Base-by-base conservation (phyloP, 2,888 invertebrate genomes). In the Cerastoderma edule region DNA sequence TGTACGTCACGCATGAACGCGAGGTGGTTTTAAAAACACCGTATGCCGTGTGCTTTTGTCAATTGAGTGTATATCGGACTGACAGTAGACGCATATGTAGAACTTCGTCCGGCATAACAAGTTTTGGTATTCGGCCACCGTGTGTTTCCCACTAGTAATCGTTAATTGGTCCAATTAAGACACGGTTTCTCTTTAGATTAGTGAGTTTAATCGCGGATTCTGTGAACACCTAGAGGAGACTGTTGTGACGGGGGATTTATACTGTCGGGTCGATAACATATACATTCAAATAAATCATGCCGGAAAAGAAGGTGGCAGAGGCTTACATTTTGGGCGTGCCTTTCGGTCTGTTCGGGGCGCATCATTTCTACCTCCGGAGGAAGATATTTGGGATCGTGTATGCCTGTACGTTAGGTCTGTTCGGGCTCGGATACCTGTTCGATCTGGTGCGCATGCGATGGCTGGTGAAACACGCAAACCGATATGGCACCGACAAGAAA, bases 341-440 rank as follows among this genome's bases (percentile, higher is more conserved):
- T 1, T 82, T 82, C 54, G 82, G 82, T 54, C 64, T 80, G n/a
- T 67, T 71, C 73, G 81, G 85, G 19, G 72, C 78, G 27, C 79
- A 82, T 56, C 77, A 84, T 74, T 84, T 74, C 67, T 84, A 85
- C 72, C 69, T 85, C 33, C 66, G 80, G 10, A 72, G 85, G 22
- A 82, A 74, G 65, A 53, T 50, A 32, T 85, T 80, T 67, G 85
- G 83, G 5, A 78, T 84, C 28, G 54, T 82, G 27, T 86, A 86
- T 67, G 73, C 75, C 8, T 85, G 82, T 57, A 85, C 85, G 5
- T 63, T 83, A 5, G 86, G 86, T 10, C 68, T 86, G 27, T 72
- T 83, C 19, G 86, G 85, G 0, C 65, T 85, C 28, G 86, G 86
- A 6, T 86, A 83, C 72, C 16, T 85, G 19, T 76, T 67, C 48